Conservation (phyloP, 2,888 invertebrate genomes). For the Flexamia atlantica region DNA sequence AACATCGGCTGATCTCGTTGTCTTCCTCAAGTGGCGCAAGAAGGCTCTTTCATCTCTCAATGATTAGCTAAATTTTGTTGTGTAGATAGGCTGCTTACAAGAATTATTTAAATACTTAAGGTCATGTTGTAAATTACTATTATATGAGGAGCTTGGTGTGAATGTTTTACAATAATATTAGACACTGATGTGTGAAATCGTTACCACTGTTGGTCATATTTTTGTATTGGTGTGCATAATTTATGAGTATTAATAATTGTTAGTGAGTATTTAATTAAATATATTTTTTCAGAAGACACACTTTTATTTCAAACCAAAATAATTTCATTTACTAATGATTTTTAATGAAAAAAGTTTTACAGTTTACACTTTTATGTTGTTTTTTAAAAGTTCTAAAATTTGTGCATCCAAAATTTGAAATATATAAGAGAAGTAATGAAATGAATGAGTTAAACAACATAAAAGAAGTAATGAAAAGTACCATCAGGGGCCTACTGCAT, state of each 20-base stretch:
- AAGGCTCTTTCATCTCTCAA: constrained; percentile 28
- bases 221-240: background rate
- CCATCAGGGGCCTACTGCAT: too few relatives aligned
- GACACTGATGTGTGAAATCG: background rate
- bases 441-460: too few relatives aligned
- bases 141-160: background rate
- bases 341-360: too few relatives aligned
- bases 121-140: background rate
- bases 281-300: background rate
- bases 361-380: too few relatives aligned
- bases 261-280: background rate
- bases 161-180: background rate
- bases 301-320: background rate
- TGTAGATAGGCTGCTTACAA: too few relatives aligned
- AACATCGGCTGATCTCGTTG: constrained; percentile 53
- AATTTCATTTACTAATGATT: background rate
- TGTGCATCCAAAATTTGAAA: too few relatives aligned
- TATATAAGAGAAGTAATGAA: too few relatives aligned
- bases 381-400: too few relatives aligned
- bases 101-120: background rate
- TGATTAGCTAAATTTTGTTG: background rate
- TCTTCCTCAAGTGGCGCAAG: constrained; percentile 60
- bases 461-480: too few relatives aligned
- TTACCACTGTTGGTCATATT: background rate
- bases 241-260: background rate